These are phyloP conservation scores for Sebastes glaucus DNA, from an alignment of 2,797 vertebrate species.

Conservation along the genomic window DNA sequence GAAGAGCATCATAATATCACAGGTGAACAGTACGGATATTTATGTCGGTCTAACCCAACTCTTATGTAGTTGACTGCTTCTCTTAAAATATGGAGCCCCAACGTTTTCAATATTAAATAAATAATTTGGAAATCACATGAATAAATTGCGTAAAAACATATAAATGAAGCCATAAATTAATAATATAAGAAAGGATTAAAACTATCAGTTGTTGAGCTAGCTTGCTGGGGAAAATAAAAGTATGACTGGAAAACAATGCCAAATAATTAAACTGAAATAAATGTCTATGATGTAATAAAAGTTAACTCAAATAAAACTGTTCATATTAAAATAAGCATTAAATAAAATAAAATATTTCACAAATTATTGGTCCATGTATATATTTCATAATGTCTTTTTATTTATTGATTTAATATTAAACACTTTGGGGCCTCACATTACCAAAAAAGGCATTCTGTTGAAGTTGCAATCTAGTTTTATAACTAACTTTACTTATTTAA, in stretches of 20 bases:
- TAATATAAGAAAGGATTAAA: neutral
- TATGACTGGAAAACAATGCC: neutral
- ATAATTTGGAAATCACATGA: neutral
- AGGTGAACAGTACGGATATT: neutral
- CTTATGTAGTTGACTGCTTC: neutral
- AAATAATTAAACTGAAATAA: neutral
- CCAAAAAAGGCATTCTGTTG: neutral
- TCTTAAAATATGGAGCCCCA: neutral
- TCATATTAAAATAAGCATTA: neutral
- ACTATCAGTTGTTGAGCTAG: neutral
- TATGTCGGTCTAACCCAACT: neutral
- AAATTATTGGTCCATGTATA: neutral
- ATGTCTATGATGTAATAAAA: neutral
- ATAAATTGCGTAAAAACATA: neutral
- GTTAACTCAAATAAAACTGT: neutral
- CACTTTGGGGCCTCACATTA: neutral
- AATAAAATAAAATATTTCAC: neutral
- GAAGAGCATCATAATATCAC: neutral
- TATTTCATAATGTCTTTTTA: neutral
- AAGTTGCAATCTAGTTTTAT: neutral
- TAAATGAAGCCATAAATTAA: neutral
- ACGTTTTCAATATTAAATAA: neutral
- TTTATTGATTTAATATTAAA: neutral
- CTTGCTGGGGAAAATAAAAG: neutral
- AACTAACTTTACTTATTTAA: neutral